Evolutionary conservation across 2,888 invertebrate genomes (phyloP).

Genomic region (Galerucella pusilla): DNA sequence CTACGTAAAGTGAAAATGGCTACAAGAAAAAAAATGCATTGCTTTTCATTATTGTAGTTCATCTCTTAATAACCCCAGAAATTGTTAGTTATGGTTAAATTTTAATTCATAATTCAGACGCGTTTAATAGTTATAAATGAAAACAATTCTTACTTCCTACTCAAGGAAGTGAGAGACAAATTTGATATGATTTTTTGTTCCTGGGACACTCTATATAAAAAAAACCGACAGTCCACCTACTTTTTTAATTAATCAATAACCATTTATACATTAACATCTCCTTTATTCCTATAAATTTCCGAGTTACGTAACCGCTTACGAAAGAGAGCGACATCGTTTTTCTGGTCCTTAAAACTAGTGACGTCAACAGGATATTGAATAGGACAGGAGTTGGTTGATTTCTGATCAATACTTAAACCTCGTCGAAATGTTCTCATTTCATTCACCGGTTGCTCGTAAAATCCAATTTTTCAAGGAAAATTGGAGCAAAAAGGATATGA

Average conservation of each 20-base stretch:
- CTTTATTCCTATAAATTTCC: not conserved
- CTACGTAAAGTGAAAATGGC: too few relatives aligned
- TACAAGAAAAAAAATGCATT: too few relatives aligned
- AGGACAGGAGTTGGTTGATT: not conserved
- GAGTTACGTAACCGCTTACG: not conserved
- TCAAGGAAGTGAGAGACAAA: too few relatives aligned
- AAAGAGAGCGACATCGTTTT: not conserved
- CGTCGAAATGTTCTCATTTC: not conserved
- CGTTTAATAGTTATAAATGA: too few relatives aligned
- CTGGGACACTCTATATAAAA: too few relatives aligned
- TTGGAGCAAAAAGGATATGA: not conserved
- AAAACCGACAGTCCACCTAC: not conserved
- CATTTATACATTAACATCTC: not conserved
- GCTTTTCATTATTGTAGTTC: too few relatives aligned
- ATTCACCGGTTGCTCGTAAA: conserved; percentile 2
- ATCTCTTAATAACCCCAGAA: too few relatives aligned
- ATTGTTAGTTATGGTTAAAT: too few relatives aligned
- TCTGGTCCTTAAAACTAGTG: not conserved
- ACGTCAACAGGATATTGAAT: conserved; percentile 5
- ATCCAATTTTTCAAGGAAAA: not conserved
- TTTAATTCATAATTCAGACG: too few relatives aligned
- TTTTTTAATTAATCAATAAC: not conserved
- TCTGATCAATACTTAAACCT: conserved; percentile 3
- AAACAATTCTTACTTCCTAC: too few relatives aligned
- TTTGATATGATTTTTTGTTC: too few relatives aligned